Evolutionary conservation across 1,140 invertebrate genomes (phyloP), one percentile per base, ranked within the genome.

Genomic region (Drosophila dunni): DNA sequence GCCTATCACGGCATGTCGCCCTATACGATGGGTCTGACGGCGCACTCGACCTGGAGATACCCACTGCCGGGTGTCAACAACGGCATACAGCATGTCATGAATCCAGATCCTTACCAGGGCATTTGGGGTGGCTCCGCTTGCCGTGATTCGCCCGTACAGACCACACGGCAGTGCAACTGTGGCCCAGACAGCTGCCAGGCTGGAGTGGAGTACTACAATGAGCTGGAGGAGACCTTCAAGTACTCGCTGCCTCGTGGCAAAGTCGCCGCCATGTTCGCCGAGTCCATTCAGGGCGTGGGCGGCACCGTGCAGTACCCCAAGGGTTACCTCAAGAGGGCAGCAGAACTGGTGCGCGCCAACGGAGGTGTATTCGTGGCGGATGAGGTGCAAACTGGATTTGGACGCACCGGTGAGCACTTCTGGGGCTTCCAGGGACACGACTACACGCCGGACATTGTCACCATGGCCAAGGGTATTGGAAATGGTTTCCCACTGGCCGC

Each of bases 311-410:
- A 99, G 92, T 99, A 95, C 92, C 97, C 98, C 0, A 97, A 96
- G 86, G 95, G 95, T 5, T 99, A 97, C 91, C 84, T 99, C 0
- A 96, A 96, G 81, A 95, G 95, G 80, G 97, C 97, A 0, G 96
- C 96, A 82, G 95, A 97, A n/a, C 81, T 97, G 29, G 94, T 99
- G 0, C 95, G 95, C 53, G 93, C 94, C 34, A 94, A 96, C 84
- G 98, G 98, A 29, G 98, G 98, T 9, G 61, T 99, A 1, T 98
- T 96, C 83, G 95, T 99, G 66, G 94, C 97, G 6, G 98, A 99
- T 93, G 98, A 99, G 93, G 97, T 99, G 1, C 98, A 99, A 93
- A 98, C 97, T 29, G 98, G 98, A 10, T 99, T 99, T 93, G 98
- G 97, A 0, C 94, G 98, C 71, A 97, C 97, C 0, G 98, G 98